A percentile compares a stretch with the other conserved stretches of the same genome.
Evolutionary conservation across 1,140 invertebrate genomes (phyloP).

Genomic region (Danaus melanippus): DNA sequence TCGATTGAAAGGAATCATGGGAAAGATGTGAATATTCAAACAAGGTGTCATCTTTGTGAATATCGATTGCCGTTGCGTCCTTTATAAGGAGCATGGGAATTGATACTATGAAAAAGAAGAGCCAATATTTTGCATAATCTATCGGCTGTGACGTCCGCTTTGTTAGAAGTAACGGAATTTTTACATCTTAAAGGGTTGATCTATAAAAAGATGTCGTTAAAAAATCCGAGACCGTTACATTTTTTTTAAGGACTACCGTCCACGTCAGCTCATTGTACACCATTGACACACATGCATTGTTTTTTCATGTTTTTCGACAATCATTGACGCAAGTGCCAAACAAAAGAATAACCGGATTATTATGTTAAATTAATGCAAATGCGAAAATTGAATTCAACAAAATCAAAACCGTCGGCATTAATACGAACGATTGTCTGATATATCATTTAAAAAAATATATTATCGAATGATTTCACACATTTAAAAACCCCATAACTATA

Average conservation of each 20-base stretch:
- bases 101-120: constrained; percentile 66
- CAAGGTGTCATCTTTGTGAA: constrained; percentile 70
- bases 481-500: too few relatives aligned
- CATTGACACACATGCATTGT: background rate
- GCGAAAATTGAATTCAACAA: constrained; percentile 25
- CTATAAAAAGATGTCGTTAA: constrained; percentile 48
- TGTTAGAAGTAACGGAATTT: constrained; percentile 59
- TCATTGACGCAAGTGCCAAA: constrained; percentile 27
- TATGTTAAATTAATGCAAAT: constrained; percentile 38
- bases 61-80: constrained; percentile 61
- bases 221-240: constrained; percentile 51
- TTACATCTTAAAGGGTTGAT: constrained; percentile 48
- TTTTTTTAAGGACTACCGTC: constrained; percentile 34
- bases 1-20: constrained; percentile 55
- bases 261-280: constrained; percentile 29
- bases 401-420: constrained; percentile 13
- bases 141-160: constrained; percentile 38
- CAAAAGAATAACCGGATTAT: constrained; percentile 37
- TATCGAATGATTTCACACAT: too few relatives aligned
- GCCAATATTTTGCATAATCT: constrained; percentile 66
- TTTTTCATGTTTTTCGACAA: constrained; percentile 14
- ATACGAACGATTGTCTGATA: too few relatives aligned
- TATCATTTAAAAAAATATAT: too few relatives aligned
- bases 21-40: constrained; percentile 70
- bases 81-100: constrained; percentile 63